These are phyloP conservation scores for Psilanteris sp. DNA, from an alignment of 1,140 invertebrate species.

Conservation along the genomic window DNA sequence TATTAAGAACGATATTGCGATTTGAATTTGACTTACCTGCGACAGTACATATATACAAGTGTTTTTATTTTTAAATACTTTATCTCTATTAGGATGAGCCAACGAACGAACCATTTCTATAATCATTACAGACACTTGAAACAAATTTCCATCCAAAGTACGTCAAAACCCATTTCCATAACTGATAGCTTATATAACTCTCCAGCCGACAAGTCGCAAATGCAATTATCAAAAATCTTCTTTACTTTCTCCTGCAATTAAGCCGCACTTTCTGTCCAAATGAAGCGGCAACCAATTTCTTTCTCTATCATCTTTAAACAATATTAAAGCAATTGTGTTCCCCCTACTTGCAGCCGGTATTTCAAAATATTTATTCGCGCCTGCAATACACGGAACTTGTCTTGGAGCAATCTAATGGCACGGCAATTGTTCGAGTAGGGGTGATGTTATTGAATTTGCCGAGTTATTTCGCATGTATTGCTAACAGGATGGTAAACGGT, in stretches of 20 bases:
- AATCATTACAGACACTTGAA: constrained; percentile 3
- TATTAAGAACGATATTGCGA: too few species aligned
- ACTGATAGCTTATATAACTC: constrained; percentile 42
- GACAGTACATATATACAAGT: too few species aligned
- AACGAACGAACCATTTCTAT: too few species aligned
- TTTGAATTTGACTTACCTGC: too few species aligned
- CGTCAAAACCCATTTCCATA: constrained; percentile 26
- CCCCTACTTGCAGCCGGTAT: constrained; percentile 66
- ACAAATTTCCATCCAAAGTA: constrained; percentile 7
- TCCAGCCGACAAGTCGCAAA: constrained; percentile 9
- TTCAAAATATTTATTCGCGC: constrained; percentile 69
- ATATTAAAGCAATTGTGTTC: constrained; percentile 57
- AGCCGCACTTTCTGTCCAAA: constrained; percentile 36
- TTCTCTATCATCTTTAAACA: constrained; percentile 51
- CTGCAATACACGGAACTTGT: constrained; percentile 54
- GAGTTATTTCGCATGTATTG: constrained; percentile 69
- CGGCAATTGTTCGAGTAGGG: constrained; percentile 67
- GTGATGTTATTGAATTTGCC: constrained; percentile 74
- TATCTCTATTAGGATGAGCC: too few species aligned
- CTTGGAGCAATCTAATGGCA: constrained; percentile 67
- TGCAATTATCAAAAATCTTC: constrained; percentile 34
- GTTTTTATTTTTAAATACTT: too few species aligned
- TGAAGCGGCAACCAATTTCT: constrained; percentile 54
- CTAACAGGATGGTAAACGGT: constrained; percentile 53
- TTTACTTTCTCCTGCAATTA: constrained; percentile 29